Percentiles rank a stretch among this genome's conserved stretches.
phyloP scores from a whole-genome alignment of 2,113 vertebrate genomes.

The Cyprinus carpio region DNA sequence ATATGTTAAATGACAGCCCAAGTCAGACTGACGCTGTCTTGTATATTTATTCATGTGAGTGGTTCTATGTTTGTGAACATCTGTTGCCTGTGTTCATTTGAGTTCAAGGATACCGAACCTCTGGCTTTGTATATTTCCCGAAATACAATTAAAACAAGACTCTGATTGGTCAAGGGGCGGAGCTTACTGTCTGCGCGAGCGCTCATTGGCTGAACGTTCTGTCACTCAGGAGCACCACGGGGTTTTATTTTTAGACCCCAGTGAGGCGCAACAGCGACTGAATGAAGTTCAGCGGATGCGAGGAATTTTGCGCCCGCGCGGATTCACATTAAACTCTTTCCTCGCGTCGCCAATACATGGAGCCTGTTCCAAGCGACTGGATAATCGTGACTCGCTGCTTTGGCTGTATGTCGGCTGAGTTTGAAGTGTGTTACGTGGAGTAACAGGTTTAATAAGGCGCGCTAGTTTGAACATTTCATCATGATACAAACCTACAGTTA shows the following conservation, averaged over 20 bases:
- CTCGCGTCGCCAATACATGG: background rate
- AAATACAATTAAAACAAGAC: background rate
- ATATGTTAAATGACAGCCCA: background rate
- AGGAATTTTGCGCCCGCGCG: background rate
- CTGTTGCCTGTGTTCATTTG: background rate
- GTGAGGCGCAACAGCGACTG: conserved; percentile 11
- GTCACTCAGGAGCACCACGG: background rate
- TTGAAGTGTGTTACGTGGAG: background rate
- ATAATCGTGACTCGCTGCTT: background rate
- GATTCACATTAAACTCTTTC: background rate
- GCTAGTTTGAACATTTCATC: background rate
- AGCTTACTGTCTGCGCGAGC: background rate
- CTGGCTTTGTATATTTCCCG: background rate
- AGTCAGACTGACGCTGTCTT: background rate
- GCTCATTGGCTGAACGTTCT: background rate
- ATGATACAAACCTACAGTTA: background rate
- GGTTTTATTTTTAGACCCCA: conserved; percentile 23
- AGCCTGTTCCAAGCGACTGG: background rate
- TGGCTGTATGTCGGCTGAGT: background rate
- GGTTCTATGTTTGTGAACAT: background rate
- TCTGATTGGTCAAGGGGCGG: conserved; percentile 34
- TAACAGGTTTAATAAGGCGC: background rate
- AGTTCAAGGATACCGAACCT: background rate
- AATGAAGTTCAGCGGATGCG: conserved; percentile 26
- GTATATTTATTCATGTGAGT: background rate